Evolutionary conservation across 2,888 invertebrate species (phyloP), one percentile per base, ranked within the genome.

Genomic region (Drosophila trichaetosa): DNA sequence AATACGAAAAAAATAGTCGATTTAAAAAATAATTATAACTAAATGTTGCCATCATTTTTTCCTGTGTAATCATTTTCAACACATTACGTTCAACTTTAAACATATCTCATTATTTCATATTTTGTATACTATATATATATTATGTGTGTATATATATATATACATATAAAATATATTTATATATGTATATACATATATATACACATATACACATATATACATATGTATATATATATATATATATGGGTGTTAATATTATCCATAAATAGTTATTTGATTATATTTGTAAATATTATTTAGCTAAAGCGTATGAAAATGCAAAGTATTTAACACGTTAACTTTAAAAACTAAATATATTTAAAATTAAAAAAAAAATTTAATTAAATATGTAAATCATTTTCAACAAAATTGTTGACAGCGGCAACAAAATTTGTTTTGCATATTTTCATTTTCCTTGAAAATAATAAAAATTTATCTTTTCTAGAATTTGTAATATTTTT

Each of bases 261-360:
- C 66, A 77, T 81, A 79, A 86, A 86, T 84, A 79, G 80, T 79
- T 83, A 65, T 79, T 74, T 79, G 77, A 73, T 73, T 76, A 73
- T 73, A 78, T 70, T 65, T 76, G 61, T 80, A 79, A 80, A 73
- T 80, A 75, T 80, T 69, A 67, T 82, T 90, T 91, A 91, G 88
- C 91, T 91, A 91, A 91, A 91, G 90, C 90, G 89, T 90, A 86
- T 87, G 86, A 87, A 90, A 91, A 91, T 90, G 91, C 90, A 91
- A 91, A 87, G 89, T 87, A 79, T 85, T 85, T 80, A 85, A 84
- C 84, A 83, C 54, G 69, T 69, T 82, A 71, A 78, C 69, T 71
- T 70, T 69, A 72, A 58, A 36, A 76, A 77, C 61, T 77, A 73
- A 77, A 77, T 71, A 71, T 33, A 70, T 64, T 61, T 64, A 36